Conservation (phyloP, 2,113 vertebrate species). For the Athene cunicularia region DNA sequence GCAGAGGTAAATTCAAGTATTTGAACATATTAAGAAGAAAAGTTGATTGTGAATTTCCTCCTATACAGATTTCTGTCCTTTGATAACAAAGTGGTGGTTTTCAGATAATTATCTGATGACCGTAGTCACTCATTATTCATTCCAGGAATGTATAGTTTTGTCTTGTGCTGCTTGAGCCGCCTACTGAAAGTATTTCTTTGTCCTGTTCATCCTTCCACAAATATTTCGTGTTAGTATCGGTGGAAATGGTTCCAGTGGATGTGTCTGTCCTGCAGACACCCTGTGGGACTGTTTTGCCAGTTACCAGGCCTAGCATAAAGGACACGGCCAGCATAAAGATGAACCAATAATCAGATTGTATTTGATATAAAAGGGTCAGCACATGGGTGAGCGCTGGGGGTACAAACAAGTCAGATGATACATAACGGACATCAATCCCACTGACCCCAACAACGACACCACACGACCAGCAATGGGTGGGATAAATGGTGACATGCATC, state of each 20-base stretch:
- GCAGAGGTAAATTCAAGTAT: constrained; percentile 63
- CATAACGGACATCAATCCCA: no score
- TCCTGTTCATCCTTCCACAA: not conserved
- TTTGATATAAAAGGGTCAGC: no score
- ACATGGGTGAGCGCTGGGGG: no score
- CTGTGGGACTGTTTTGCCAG: no score
- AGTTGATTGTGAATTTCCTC: not conserved
- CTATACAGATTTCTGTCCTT: not conserved
- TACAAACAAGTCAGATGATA: no score
- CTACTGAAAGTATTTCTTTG: not conserved
- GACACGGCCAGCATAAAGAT: no score
- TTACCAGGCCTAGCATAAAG: no score
- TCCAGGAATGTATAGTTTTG: not conserved
- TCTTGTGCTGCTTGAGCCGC: not conserved
- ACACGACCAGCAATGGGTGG: no score
- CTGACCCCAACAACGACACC: no score
- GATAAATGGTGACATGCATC: no score
- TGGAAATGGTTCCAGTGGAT: not conserved
- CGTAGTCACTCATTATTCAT: not conserved
- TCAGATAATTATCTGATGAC: not conserved
- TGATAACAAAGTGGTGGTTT: not conserved
- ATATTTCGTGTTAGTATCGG: fast-evolving
- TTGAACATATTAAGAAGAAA: not conserved
- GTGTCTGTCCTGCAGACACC: not conserved
- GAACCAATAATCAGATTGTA: no score